Conservation (phyloP, 1,140 invertebrate genomes). For the Vanessa tameamea region DNA sequence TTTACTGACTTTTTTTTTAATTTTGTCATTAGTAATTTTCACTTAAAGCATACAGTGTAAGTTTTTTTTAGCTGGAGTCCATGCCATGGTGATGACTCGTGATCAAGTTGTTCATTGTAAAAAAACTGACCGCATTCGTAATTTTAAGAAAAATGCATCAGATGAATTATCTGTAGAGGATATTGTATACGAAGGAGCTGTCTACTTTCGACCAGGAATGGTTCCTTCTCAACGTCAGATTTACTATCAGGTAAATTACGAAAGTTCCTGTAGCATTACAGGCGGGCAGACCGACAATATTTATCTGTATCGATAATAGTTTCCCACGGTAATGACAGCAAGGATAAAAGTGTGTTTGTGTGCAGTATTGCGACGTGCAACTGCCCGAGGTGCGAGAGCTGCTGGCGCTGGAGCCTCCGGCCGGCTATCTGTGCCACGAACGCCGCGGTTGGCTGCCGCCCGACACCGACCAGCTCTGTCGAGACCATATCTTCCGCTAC, state of each 20-base stretch:
- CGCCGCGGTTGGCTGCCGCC: slow-evolving; percentile 88
- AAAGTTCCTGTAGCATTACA: not conserved
- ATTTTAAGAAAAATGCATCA: slow-evolving; percentile 31
- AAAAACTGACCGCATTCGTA: slow-evolving; percentile 42
- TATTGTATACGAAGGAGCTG: slow-evolving; percentile 51
- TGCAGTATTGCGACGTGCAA: slow-evolving; percentile 90
- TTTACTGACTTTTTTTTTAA: no score
- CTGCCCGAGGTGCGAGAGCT: slow-evolving; percentile 92
- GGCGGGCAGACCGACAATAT: no score
- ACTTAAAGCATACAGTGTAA: no score
- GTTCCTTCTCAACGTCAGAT: slow-evolving; percentile 89
- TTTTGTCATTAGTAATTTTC: no score
- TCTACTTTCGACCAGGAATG: slow-evolving; percentile 85
- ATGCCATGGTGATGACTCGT: slow-evolving; percentile 58
- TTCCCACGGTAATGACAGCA: not conserved
- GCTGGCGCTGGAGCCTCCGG: slow-evolving; percentile 85
- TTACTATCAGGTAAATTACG: slow-evolving; percentile 86
- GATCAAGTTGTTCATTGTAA: slow-evolving; percentile 54
- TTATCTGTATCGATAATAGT: no score
- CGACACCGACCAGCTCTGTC: slow-evolving; percentile 82
- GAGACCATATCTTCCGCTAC: slow-evolving; percentile 63
- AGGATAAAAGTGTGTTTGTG: no score
- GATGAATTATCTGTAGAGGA: slow-evolving; percentile 47
- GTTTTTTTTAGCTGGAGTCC: slow-evolving; percentile 51
- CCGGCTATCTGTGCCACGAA: slow-evolving; percentile 85